Base-by-base conservation (phyloP, 2,113 vertebrate species). In the Pterocles burchelli region DNA sequence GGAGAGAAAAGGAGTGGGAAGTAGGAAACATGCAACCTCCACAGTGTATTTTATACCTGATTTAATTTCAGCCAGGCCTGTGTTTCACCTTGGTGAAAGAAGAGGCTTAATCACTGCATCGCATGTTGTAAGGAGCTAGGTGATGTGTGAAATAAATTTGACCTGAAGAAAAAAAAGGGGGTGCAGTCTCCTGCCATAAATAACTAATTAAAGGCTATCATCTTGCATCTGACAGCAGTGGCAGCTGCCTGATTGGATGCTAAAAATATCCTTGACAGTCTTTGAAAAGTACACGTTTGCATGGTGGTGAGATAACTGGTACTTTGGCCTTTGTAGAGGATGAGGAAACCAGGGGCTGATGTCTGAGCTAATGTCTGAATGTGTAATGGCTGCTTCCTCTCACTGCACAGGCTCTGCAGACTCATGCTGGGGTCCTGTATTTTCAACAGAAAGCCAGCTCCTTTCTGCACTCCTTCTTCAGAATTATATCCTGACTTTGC, bases 371-470 rank as follows among this genome's bases (percentile, higher is more conserved):
- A 68, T 62, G 87, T 88, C 92, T 94, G 83, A 65, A 20, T 43
- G 38, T 61, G 76, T 81, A 88, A 93, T 90, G 95, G 88, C 84
- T 82, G 84, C 59, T 93, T 46, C 52, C 48, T 59, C 70, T 61
- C 0, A 0, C 89, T 73, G 81, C 72, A 49, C 36, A 74, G 94
- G 81, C 70, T 92, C 70, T 0, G 22, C 55, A 54, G 96, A 96
- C 84, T 96, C 95, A 91, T 85, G 26, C 84, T 33, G 81, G 86
- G 62, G 80, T 73, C 38, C 52, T 79, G 78, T 61, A 17, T 90
- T 90, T 67, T 59, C 52, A 67, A 14, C 79, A 49, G 61, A 92
- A 93, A 94, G 49, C n/a, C 80, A 90, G 73, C 52, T 77, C 68
- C n/a, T 66, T 78, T 77, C 84, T 84, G n/a, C 21, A 33, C 62